These are phyloP conservation scores for Harpalus rufipes DNA, from an alignment of 2,888 invertebrate species.

Conservation along the genomic window DNA sequence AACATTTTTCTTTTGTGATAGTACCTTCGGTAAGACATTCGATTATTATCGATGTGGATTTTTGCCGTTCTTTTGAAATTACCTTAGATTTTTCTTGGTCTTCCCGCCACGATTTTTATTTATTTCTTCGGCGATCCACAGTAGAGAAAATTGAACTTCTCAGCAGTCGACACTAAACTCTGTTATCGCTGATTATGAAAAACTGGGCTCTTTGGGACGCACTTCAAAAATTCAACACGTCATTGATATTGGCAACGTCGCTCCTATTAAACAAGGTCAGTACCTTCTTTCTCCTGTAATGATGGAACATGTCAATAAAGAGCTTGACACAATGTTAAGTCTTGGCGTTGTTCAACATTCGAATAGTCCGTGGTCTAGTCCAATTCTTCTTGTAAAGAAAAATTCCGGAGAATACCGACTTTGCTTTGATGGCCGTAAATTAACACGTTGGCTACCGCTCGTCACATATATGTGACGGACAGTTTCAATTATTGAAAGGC, in stretches of 20 bases:
- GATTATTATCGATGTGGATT: not conserved
- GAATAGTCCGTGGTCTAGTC: no score
- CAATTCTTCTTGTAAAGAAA: no score
- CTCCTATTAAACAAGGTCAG: not conserved
- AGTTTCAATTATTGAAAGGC: no score
- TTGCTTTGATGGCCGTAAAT: no score
- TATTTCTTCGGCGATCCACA: not conserved
- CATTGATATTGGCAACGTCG: not conserved
- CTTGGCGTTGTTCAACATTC: no score
- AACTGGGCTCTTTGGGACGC: not conserved
- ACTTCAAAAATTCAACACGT: no score
- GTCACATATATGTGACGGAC: no score
- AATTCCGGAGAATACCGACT: no score
- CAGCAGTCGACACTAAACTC: not conserved
- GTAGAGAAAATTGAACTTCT: not conserved
- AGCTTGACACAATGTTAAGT: no score
- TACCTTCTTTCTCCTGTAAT: not conserved
- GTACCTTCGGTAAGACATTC: not conserved
- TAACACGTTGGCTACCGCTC: no score
- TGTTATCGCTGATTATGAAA: not conserved
- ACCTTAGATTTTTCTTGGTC: not conserved
- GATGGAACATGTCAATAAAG: constrained; percentile 6
- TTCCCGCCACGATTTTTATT: no score
- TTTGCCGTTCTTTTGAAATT: not conserved
- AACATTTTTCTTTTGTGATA: not conserved